Percentiles rank a stretch among this genome's conserved stretches.
Conservation (phyloP, 2,113 vertebrate genomes). For the Gymnorhina tibicen region DNA sequence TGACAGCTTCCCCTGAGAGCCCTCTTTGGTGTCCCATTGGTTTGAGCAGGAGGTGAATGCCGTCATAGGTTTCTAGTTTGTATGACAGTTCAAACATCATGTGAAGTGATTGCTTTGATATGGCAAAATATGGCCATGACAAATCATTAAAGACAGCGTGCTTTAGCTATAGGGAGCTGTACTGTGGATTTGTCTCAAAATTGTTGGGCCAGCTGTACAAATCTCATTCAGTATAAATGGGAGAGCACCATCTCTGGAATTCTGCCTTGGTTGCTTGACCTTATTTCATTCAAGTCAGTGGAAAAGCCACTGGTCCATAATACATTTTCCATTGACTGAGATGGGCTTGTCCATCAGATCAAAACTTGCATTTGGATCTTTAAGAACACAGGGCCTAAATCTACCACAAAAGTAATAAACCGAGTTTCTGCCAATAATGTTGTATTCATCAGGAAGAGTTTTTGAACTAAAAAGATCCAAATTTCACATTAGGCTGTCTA, state of each 20-base stretch:
- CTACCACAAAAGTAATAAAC: background rate
- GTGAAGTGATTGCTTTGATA: background rate
- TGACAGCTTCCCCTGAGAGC: background rate
- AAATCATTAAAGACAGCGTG: background rate
- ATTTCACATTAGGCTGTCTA: background rate
- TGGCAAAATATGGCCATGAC: background rate
- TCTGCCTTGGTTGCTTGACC: background rate
- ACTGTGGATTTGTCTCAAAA: background rate
- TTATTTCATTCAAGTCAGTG: background rate
- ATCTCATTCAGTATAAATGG: background rate
- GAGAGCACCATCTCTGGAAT: background rate
- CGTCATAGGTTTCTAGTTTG: accelerated
- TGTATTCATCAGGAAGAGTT: background rate
- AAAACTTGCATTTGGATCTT: background rate
- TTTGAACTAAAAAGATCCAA: background rate
- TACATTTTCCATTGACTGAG: background rate
- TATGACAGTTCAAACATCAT: background rate
- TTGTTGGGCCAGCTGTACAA: background rate
- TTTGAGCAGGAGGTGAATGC: background rate
- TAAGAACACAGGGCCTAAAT: background rate
- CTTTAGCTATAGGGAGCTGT: background rate
- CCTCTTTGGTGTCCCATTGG: background rate
- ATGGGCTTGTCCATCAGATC: background rate
- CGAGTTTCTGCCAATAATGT: background rate
- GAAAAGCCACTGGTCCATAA: background rate